phyloP scores from a whole-genome alignment of 1,140 invertebrate species.

The Neodiprion virginianus region DNA sequence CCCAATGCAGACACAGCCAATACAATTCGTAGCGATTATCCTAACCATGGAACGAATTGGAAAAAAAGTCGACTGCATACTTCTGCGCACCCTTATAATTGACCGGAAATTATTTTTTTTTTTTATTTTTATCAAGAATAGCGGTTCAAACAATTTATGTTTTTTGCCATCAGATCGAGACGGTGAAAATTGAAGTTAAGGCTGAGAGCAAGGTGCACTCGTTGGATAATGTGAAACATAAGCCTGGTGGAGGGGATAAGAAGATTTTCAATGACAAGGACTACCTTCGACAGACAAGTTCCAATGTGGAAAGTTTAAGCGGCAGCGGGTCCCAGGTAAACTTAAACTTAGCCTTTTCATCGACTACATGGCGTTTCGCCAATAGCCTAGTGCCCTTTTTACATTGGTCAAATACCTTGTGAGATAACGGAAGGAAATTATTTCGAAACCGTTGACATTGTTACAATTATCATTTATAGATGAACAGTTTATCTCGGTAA shows the following conservation, averaged over 20 bases:
- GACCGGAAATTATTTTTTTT: too few species aligned
- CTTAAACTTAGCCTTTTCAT: background rate
- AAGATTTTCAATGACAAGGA: slow-evolving; percentile 95
- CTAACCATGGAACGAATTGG: background rate
- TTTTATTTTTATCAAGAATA: background rate
- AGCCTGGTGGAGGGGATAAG: slow-evolving; percentile 90
- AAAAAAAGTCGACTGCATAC: background rate
- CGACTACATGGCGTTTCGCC: background rate
- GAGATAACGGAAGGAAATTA: too few species aligned
- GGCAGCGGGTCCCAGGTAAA: slow-evolving; percentile 74
- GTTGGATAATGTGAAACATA: slow-evolving; percentile 92
- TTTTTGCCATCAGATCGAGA: slow-evolving; percentile 76
- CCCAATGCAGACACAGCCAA: too few species aligned
- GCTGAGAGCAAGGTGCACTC: slow-evolving; percentile 89
- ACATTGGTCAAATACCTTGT: background rate
- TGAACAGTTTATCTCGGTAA: too few species aligned
- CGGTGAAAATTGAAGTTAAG: slow-evolving; percentile 85
- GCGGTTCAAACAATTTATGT: slow-evolving; percentile 22
- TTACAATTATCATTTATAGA: too few species aligned
- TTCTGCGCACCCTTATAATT: background rate
- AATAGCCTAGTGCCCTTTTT: background rate
- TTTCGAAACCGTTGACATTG: too few species aligned
- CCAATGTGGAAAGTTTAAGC: slow-evolving; percentile 67
- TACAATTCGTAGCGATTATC: background rate
- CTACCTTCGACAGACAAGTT: slow-evolving; percentile 84